Base-by-base conservation (phyloP, 1,140 invertebrate genomes). In the Drosophila kohkoa region DNA sequence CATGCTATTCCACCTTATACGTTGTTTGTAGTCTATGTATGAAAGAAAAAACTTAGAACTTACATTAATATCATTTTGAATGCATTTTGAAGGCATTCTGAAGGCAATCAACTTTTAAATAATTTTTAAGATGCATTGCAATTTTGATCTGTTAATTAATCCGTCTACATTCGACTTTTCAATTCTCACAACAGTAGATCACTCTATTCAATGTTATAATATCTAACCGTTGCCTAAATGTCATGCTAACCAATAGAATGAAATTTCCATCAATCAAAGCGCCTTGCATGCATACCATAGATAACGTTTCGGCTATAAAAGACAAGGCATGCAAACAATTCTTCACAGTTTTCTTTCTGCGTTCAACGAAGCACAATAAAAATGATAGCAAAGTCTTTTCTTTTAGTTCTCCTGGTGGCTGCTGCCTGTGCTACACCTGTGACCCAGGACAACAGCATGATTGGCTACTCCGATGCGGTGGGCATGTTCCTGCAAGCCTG, bases 401-500 rank as follows among this genome's bases (percentile, higher is more conserved):
- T 85, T 10, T 5, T 83, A 20, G 54, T 74, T 35, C 35, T 85
- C 7, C 13, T 85, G 74, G 77, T 70, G 0, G 45, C 58, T 0
- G 52, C 54, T 5, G 68, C 66, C 43, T 74, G 25, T 11, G 49
- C 64, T 46, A 67, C 60, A 1, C 78, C 82, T 1, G 54, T 79
- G 16, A 49, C 59, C 3, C 49, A 68, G 28, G 72, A 79, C 32
- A 46, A 52, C 6, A 51, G 30, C 6, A 64, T 57, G n/a, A 41
- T 82, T 0, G 28, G 57, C 38, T 86, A 81, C 43, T 28, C 57
- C 6, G 35, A 74, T 2, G 66, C 87, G 1, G 11, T 86, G 1
- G n/a, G 49, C 3, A 77, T 64, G 62, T 85, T 77, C 46, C 10
- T 77, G 5, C 3, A 65, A 7, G 81, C 86, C 30, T 85, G 83